phyloP scores from a whole-genome alignment of 2,113 vertebrate species.

The Pardalotus punctatus region DNA sequence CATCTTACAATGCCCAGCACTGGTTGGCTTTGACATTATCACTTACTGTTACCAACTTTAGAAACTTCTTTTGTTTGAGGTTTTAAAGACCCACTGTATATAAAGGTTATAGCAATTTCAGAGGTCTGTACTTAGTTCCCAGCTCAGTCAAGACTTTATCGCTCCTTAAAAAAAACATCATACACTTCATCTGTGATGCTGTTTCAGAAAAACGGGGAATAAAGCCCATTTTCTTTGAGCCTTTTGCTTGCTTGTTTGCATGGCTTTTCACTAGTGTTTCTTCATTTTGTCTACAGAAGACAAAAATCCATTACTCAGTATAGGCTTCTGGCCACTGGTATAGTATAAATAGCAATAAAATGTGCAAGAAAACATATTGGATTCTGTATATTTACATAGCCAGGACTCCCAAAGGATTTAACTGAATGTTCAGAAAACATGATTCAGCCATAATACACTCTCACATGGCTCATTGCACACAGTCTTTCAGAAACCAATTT shows the following conservation, averaged over 20 bases:
- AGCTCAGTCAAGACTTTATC: neutral
- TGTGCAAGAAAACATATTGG: neutral
- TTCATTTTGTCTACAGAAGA: neutral
- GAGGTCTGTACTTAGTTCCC: neutral
- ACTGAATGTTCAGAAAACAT: neutral
- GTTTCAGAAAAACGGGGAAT: neutral
- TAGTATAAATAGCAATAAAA: neutral
- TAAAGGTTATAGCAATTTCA: neutral
- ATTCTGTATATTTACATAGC: neutral
- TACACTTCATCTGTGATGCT: fast-evolving
- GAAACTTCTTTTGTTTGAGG: neutral
- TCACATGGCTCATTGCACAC: neutral
- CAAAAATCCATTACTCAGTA: neutral
- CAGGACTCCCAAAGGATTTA: neutral
- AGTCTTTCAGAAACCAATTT: neutral
- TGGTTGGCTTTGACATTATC: neutral
- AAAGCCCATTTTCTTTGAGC: neutral
- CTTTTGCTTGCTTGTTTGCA: neutral
- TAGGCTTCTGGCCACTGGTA: neutral
- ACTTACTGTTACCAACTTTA: neutral
- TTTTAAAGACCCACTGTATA: neutral
- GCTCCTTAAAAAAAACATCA: neutral
- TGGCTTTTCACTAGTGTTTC: neutral
- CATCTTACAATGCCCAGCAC: neutral
- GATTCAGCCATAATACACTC: neutral